Evolutionary conservation across 2,888 invertebrate species (phyloP), one percentile per base, ranked within the genome.

Genomic region (Tanaodytes sp.): DNA sequence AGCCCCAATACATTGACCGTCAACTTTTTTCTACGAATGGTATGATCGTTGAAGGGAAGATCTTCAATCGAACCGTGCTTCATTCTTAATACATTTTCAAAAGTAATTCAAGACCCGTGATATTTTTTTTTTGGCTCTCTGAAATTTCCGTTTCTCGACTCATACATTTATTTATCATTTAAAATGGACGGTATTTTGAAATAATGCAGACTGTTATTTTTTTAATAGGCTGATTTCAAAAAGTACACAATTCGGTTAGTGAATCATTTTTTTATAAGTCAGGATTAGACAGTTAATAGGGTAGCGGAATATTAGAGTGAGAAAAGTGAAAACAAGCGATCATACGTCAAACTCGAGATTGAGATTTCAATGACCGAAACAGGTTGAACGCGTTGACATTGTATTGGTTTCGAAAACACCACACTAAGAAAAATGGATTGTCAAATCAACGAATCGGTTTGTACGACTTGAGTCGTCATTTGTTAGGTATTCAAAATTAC

Each of bases 171-270:
- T 52, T 61, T 65, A 64, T 11, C 55, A 51, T 42, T 54, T 37
- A 68, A 39, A 59, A 62, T 70, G 70, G 70, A 70, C 70, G 70
- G 70, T 70, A 65, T 69, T 64, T 70, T 45, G 57, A 65, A 61
- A 64, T 70, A 59, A 65, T 64, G 57, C 54, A 69, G 49, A 69
- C 52, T 57, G 61, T 63, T 33, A 46, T 69, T n/a, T 5, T 33
- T 15, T 64, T 64, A 64, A 69, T 69, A 69, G 69, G 64, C 69
- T 69, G 70, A 70, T 70, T 70, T 70, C 57, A 39, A 40, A 59
- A 69, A 70, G 55, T 65, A 70, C 64, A 69, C 55, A 64, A 51
- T 61, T 63, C 52, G 48, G 69, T 64, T 64, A 54, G 64, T 51
- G 45, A 27, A 55, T 37, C 11, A 36, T 12, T 42, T 42, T 43